These are phyloP conservation scores for Hyperopisus bebe DNA, from an alignment of 2,113 vertebrate species.

Conservation along the genomic window DNA sequence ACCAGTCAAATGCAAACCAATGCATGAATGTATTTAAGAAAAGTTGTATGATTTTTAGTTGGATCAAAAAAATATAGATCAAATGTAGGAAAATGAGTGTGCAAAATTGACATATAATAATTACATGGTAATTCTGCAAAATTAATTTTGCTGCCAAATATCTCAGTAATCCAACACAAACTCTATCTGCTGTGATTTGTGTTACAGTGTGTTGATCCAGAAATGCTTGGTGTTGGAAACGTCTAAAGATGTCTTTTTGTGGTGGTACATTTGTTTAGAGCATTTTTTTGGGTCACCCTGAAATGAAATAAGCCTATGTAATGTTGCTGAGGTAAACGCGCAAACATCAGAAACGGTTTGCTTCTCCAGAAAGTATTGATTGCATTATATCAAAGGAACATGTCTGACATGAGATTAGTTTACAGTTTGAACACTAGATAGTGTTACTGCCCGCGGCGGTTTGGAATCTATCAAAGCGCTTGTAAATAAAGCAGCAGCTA, in stretches of 20 bases:
- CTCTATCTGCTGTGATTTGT: not conserved
- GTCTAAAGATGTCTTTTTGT: not conserved
- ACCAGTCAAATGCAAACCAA: not conserved
- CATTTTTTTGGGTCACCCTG: not conserved
- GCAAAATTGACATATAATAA: not conserved
- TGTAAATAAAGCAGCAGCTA: not conserved
- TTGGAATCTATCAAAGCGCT: not conserved
- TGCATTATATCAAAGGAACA: slow-evolving; percentile 10
- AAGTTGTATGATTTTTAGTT: not conserved
- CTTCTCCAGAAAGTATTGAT: slow-evolving; percentile 2
- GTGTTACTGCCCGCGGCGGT: not conserved
- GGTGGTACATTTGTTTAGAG: not conserved
- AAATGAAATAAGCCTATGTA: not conserved
- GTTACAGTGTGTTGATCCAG: not conserved
- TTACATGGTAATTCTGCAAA: not conserved
- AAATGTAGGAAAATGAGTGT: not conserved
- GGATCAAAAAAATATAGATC: not conserved
- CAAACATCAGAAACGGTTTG: not conserved
- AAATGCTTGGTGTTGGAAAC: not conserved
- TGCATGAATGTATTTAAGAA: not conserved
- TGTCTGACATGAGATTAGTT: slow-evolving; percentile 6
- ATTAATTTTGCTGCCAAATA: not conserved
- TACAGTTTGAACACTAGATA: slow-evolving; percentile 14
- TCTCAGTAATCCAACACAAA: not conserved
- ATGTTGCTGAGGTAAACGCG: not conserved